These are phyloP conservation scores for Centropus bengalensis DNA, from an alignment of 2,113 vertebrate species.

Conservation along the genomic window DNA sequence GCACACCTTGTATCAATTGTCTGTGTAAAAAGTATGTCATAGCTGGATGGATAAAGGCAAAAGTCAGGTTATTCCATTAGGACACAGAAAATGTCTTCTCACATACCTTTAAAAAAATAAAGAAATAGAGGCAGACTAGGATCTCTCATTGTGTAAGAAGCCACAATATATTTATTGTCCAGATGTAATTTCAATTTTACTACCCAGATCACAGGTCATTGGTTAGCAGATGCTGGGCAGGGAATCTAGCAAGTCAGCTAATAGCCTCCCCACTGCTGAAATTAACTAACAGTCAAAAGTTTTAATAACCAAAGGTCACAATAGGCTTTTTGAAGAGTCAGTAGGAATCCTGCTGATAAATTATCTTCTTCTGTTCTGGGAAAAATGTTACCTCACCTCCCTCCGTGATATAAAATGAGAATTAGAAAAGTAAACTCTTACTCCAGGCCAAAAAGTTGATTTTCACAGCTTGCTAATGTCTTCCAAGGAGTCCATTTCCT, in stretches of 20 bases:
- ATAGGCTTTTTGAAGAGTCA: conserved; percentile 69
- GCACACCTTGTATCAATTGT: not conserved
- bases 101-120: conserved; percentile 60
- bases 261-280: conserved; percentile 79
- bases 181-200: conserved; percentile 79
- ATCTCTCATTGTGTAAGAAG: conserved; percentile 61
- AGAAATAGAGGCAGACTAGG: not conserved
- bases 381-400: conserved; percentile 38
- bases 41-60: not conserved
- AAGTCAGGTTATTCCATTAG: not conserved
- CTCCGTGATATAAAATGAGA: conserved; percentile 56
- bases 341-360: conserved; percentile 76
- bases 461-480: conserved; percentile 17
- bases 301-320: conserved; percentile 77
- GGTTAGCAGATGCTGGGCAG: conserved; percentile 75
- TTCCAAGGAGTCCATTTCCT: not conserved
- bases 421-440: conserved; percentile 45
- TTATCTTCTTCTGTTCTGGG: conserved; percentile 64
- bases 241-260: conserved; percentile 76
- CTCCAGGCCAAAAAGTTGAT: conserved; percentile 35
- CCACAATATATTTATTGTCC: conserved; percentile 73
- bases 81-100: conserved; percentile 9
- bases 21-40: not conserved
- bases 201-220: conserved; percentile 76
- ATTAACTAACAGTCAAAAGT: conserved; percentile 82